Conservation (phyloP, 1,140 invertebrate species). For the Tetragonula clypearis region DNA sequence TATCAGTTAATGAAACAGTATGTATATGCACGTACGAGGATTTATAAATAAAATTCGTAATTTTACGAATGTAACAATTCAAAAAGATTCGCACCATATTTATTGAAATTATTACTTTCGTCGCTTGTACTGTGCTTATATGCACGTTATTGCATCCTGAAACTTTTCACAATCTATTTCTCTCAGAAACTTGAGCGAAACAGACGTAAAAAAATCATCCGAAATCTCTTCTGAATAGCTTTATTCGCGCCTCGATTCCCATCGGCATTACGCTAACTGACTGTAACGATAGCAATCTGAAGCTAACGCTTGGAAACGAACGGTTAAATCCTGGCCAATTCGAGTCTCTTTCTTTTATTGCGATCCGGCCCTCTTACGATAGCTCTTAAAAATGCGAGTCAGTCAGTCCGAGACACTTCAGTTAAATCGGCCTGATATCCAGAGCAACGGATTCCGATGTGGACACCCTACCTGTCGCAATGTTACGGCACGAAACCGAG, state of each 20-base stretch:
- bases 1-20: not conserved
- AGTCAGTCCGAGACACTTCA: constrained; percentile 3
- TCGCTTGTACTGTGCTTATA: too few relatives aligned
- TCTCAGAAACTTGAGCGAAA: not conserved
- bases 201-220: not conserved
- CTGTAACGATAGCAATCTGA: not conserved
- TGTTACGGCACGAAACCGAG: constrained; percentile 57
- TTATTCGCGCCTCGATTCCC: not conserved
- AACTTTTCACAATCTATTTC: too few relatives aligned
- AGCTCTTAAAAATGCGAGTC: constrained; percentile 17
- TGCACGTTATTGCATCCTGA: too few relatives aligned
- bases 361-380: not conserved
- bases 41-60: not conserved
- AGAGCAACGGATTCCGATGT: constrained; percentile 32
- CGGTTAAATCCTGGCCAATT: not conserved
- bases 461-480: constrained; percentile 45
- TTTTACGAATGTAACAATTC: not conserved
- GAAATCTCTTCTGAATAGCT: not conserved
- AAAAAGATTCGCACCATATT: too few relatives aligned
- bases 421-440: constrained; percentile 22
- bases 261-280: not conserved
- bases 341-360: not conserved
- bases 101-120: too few relatives aligned
- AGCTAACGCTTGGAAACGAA: not conserved
- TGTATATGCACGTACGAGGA: not conserved